phyloP scores from a whole-genome alignment of 2,797 vertebrate genomes.

The Gymnothorax javanicus region DNA sequence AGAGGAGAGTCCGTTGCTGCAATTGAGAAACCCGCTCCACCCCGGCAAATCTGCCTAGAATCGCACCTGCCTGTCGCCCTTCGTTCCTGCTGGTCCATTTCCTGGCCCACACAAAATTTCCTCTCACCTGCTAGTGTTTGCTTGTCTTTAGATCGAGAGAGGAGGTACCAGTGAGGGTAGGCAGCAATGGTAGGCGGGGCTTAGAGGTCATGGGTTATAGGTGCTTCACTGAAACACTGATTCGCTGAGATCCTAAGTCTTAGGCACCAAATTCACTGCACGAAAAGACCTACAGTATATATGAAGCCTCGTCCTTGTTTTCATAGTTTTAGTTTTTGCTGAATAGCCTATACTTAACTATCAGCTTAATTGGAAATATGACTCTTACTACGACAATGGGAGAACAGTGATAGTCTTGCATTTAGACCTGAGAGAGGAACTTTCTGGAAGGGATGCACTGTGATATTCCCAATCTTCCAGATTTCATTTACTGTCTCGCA shows the following conservation, averaged over 20 bases:
- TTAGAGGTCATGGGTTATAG: constrained; percentile 50
- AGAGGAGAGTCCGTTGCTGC: not conserved
- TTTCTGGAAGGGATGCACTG: not conserved
- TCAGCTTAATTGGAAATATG: not conserved
- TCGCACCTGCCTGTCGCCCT: constrained; percentile 41
- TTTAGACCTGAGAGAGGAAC: not conserved
- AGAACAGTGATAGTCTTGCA: not conserved
- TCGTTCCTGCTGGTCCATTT: constrained; percentile 61
- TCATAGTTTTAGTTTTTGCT: constrained; percentile 20
- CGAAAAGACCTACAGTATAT: constrained; percentile 15
- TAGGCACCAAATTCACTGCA: constrained; percentile 32
- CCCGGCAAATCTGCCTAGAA: too few species aligned
- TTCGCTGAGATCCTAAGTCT: constrained; percentile 7
- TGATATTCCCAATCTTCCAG: not conserved
- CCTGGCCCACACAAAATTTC: not conserved
- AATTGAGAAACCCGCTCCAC: too few species aligned
- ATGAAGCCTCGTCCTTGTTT: not conserved
- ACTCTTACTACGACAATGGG: not conserved
- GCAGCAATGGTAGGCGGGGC: constrained; percentile 13
- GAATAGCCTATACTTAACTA: not conserved
- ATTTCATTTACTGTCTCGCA: not conserved
- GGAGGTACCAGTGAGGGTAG: constrained; percentile 70
- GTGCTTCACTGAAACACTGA: not conserved
- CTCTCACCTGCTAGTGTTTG: not conserved
- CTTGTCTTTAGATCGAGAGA: constrained; percentile 64